These are phyloP conservation scores for Hippotragus niger DNA, from an alignment of 2,113 vertebrate genomes.

Conservation along the genomic window DNA sequence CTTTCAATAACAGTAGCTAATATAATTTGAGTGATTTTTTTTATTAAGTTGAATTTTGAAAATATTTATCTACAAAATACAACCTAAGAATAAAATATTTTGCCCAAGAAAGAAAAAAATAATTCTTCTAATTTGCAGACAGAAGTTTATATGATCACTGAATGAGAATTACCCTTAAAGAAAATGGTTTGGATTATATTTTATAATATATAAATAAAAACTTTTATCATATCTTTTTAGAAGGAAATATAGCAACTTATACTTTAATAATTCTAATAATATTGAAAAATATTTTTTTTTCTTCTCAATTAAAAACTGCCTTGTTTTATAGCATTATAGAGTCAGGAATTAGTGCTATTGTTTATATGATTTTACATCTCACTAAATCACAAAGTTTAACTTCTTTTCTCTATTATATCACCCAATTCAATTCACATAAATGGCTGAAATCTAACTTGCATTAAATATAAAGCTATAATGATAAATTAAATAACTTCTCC, in stretches of 20 bases:
- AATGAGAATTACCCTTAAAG: background rate
- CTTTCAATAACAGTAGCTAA: background rate
- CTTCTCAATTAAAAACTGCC: background rate
- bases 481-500: constrained; percentile 37
- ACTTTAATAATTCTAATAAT: background rate
- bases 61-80: background rate
- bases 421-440: background rate
- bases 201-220: background rate
- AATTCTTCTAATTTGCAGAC: constrained; percentile 9
- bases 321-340: background rate
- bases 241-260: background rate
- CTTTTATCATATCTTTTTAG: background rate
- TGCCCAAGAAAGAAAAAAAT: background rate
- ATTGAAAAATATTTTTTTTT: background rate
- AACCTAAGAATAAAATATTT: background rate
- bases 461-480: constrained; percentile 42
- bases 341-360: background rate
- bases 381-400: background rate
- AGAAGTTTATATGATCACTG: background rate
- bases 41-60: background rate
- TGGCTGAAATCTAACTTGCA: constrained; percentile 16
- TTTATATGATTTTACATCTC: background rate
- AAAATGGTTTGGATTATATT: background rate
- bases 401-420: background rate
- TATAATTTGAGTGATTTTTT: background rate